phyloP scores from a whole-genome alignment of 2,888 invertebrate species.

The Nycteola revayana region DNA sequence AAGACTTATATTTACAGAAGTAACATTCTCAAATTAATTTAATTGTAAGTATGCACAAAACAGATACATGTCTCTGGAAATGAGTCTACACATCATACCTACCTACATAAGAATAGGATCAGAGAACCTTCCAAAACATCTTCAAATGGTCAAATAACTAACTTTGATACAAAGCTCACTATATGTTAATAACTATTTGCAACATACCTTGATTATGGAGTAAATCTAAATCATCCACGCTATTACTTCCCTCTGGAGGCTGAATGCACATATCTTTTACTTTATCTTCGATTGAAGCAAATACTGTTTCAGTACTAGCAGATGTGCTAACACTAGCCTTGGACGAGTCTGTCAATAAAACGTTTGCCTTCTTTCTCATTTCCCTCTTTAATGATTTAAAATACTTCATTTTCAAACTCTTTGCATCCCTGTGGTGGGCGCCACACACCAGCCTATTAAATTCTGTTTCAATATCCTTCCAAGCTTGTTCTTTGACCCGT shows the following conservation, averaged over 20 bases:
- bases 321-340: conserved; percentile 2
- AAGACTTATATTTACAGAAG: no score
- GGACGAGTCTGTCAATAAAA: not conserved
- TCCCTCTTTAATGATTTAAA: conserved; percentile 14
- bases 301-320: not conserved
- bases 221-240: not conserved
- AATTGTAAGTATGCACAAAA: no score
- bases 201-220: not conserved
- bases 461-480: conserved; percentile 13
- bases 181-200: no score
- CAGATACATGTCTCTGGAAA: no score
- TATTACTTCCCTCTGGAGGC: not conserved
- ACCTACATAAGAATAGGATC: no score
- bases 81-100: no score
- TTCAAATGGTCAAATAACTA: no score
- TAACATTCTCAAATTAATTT: no score
- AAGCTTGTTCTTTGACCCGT: conserved; percentile 15
- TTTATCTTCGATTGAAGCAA: conserved; percentile 4
- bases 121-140: no score
- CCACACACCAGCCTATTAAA: conserved; percentile 9
- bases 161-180: no score
- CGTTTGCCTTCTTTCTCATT: conserved; percentile 9
- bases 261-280: conserved; percentile 6
- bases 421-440: conserved; percentile 4
- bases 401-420: conserved; percentile 15